These are phyloP conservation scores for Dermatemys mawii DNA, from an alignment of 2,113 vertebrate genomes.

Conservation along the genomic window DNA sequence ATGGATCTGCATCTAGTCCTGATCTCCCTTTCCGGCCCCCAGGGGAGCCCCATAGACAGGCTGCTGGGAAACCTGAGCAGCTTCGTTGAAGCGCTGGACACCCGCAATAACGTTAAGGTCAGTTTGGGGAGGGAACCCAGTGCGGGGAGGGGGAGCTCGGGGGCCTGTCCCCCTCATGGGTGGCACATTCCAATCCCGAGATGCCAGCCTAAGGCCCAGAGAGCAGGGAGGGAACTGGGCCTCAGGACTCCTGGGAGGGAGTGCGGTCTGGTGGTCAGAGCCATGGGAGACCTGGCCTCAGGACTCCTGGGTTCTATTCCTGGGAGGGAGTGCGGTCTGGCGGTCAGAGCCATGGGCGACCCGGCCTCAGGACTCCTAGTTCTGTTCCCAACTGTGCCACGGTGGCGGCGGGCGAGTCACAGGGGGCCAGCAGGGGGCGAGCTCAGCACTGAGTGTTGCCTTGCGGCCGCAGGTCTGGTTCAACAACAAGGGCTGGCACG, in stretches of 20 bases:
- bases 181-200: rapidly evolving
- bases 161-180: rapidly evolving
- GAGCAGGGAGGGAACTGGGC: not conserved
- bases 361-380: not conserved
- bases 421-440: not conserved
- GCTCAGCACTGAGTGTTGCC: not conserved
- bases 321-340: rapidly evolving
- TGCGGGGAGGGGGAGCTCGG: not conserved
- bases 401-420: not conserved
- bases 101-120: conserved; percentile 87
- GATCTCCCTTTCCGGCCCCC: not conserved
- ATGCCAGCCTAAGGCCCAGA: not conserved
- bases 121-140: rapidly evolving
- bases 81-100: conserved; percentile 76
- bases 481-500: conserved; percentile 96
- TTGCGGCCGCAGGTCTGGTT: conserved; percentile 87
- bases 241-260: rapidly evolving
- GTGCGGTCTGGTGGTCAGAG: rapidly evolving
- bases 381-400: too few species aligned
- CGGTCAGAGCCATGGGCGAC: rapidly evolving
- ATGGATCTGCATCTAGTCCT: not conserved
- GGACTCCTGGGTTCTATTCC: not conserved
- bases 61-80: conserved; percentile 80
- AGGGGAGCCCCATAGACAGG: conserved; percentile 81
- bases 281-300: not conserved